Evolutionary conservation across 2,797 vertebrate genomes (phyloP).

Genomic region (Parotocinclus haroldoi): DNA sequence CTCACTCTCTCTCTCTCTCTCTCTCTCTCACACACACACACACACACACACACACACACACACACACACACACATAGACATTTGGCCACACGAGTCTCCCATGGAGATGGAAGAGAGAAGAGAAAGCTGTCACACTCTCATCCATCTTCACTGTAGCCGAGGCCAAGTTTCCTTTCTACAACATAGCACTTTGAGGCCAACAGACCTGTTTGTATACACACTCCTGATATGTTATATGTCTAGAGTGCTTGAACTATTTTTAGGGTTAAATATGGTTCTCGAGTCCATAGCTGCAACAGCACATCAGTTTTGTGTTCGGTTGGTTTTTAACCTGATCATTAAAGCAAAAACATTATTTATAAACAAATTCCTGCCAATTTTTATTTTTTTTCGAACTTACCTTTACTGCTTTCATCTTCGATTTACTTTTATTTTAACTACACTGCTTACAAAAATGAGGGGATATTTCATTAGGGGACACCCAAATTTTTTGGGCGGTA

Average conservation of each 20-base stretch:
- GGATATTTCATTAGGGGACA: too few relatives aligned
- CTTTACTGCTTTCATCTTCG: too few relatives aligned
- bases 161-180: slow-evolving; percentile 48
- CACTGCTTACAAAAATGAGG: too few relatives aligned
- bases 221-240: slow-evolving; percentile 37
- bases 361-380: neutral
- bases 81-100: slow-evolving; percentile 50
- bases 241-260: slow-evolving; percentile 33
- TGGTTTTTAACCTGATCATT: neutral
- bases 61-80: slow-evolving; percentile 19
- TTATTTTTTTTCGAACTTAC: too few relatives aligned
- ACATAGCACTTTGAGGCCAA: slow-evolving; percentile 39
- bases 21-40: too few relatives aligned
- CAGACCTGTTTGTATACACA: slow-evolving; percentile 37
- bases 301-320: neutral
- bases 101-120: slow-evolving; percentile 60
- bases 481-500: too few relatives aligned
- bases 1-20: too few relatives aligned
- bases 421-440: too few relatives aligned
- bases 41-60: slow-evolving; percentile 41
- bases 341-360: neutral
- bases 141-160: slow-evolving; percentile 64
- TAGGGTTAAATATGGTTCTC: slow-evolving; percentile 31
- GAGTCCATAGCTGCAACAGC: neutral
- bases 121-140: slow-evolving; percentile 71